Base-by-base conservation (phyloP, 2,113 vertebrate genomes). In the Reinhardtius hippoglossoides region DNA sequence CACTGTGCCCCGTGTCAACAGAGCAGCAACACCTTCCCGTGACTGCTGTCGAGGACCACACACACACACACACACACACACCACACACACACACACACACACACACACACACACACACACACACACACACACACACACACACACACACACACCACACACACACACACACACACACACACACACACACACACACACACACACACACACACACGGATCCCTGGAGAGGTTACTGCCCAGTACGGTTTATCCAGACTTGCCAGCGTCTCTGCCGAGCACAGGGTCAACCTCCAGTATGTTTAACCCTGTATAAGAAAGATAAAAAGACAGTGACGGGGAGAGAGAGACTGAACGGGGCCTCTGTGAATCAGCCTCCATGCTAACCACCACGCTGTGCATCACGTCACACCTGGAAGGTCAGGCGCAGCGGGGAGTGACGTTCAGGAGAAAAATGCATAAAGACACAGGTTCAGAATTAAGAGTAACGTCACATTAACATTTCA, bases 321-420 rank as follows among this genome's bases (percentile, higher is more conserved):
- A 27, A 58, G 18, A 62, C 71, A 7, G 69, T 70, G 75, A 83
- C 80, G 78, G 56, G 37, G 58, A 63, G 52, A 67, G 60, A 63
- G 50, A 82, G 88, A 87, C 4, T 84, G 69, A 61, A 44, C 54
- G 37, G 61, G 80, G 79, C 68, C 62, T 72, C n/a, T 55, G 3
- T 74, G 31, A 84, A 82, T 81, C 81, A 71, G 80, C 78, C 80
- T 83, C 85, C 79, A 74, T 67, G 65, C 74, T 67, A 65, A 78
- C 78, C 77, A 48, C 71, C 87, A 86, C 16, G 78, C 90, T 89
- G 90, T 70, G 88, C 83, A 76, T 86, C 88, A 83, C 67, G 68
- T 89, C 81, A 64, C 76, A 77, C 66, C 71, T 52, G 54, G 79
- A 86, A 90, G 88, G 88, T 90, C 88, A 83, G 0, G n/a, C 90